phyloP scores from a whole-genome alignment of 2,888 invertebrate species.

The Mylabris sibirica region DNA sequence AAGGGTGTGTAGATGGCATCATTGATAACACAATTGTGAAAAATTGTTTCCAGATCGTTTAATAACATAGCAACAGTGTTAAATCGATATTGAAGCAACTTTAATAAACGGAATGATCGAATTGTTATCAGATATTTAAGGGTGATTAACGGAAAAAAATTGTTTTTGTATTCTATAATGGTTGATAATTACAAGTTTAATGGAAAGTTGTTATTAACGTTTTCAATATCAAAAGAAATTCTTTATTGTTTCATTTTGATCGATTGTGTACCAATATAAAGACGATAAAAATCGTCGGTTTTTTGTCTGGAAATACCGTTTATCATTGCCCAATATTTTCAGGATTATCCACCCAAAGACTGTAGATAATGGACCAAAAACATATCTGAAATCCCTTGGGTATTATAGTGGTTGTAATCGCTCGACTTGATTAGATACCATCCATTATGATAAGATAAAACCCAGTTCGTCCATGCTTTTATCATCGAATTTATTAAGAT shows the following conservation, averaged over 20 bases:
- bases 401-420: neutral
- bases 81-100: too few species aligned
- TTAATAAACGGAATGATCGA: too few species aligned
- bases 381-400: neutral
- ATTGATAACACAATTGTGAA: neutral
- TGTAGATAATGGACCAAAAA: neutral
- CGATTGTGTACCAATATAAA: neutral
- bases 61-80: neutral
- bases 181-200: too few species aligned
- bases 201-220: too few species aligned
- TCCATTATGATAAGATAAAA: neutral
- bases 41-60: neutral
- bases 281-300: neutral
- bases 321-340: neutral
- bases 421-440: neutral
- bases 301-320: too few species aligned
- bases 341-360: neutral
- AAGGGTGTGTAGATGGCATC: neutral
- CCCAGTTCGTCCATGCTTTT: too few species aligned
- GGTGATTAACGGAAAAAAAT: too few species aligned
- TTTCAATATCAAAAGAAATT: neutral
- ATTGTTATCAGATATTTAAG: neutral
- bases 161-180: too few species aligned
- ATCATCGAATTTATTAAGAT: too few species aligned
- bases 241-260: neutral